Percentiles rank a stretch among this genome's conserved stretches.
These are phyloP conservation scores for Lycia hirtaria DNA, from an alignment of 2,888 invertebrate species.

Conservation along the genomic window DNA sequence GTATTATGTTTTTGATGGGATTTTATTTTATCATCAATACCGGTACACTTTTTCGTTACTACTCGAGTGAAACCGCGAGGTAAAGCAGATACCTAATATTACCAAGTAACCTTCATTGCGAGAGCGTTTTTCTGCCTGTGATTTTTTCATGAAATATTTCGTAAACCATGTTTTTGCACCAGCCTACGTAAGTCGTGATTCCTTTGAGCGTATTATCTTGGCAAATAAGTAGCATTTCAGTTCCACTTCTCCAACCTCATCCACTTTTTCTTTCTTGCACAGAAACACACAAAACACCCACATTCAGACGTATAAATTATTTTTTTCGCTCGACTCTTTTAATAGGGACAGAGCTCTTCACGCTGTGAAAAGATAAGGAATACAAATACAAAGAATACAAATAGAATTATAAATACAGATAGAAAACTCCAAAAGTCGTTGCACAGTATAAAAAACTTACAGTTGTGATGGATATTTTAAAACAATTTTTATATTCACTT, in stretches of 20 bases:
- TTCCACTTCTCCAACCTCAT: neutral
- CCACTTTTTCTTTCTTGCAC: slow-evolving; percentile 2
- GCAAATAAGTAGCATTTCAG: neutral
- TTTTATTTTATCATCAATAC: too few relatives aligned
- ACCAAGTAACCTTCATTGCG: too few relatives aligned
- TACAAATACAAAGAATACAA: slow-evolving; percentile 1
- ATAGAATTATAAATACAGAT: slow-evolving; percentile 2
- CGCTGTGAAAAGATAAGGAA: slow-evolving; percentile 17
- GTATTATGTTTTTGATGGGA: too few relatives aligned
- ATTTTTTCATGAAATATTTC: neutral
- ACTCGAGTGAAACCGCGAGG: too few relatives aligned
- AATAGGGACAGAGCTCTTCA: slow-evolving; percentile 11
- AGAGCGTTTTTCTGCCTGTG: too few relatives aligned
- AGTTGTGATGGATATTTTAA: too few relatives aligned
- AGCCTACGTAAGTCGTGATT: neutral
- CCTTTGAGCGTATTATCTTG: neutral
- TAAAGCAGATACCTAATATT: too few relatives aligned
- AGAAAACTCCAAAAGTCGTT: neutral
- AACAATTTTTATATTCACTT: too few relatives aligned
- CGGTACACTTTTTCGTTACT: too few relatives aligned
- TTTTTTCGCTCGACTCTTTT: slow-evolving; percentile 9
- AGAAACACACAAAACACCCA: slow-evolving; percentile 18
- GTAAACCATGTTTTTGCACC: neutral
- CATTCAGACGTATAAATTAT: slow-evolving; percentile 22
- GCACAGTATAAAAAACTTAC: too few relatives aligned